Evolutionary conservation across 2,113 vertebrate genomes (phyloP).

Genomic region (Condylura cristata): DNA sequence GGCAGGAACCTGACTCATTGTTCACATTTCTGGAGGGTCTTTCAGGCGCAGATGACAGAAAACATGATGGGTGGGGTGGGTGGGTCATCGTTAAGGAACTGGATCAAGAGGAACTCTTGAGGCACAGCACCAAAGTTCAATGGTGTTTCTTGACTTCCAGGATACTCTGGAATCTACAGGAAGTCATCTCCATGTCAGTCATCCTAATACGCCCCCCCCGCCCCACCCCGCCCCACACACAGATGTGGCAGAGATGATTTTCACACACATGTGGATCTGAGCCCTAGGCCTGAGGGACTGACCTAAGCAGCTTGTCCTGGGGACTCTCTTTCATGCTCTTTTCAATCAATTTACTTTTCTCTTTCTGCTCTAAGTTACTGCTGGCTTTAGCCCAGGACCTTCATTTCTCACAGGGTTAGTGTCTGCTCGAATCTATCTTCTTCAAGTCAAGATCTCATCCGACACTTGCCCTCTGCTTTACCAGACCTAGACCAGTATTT

Average conservation of each 20-base stretch:
- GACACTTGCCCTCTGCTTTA: neutral
- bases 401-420: neutral
- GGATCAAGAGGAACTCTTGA: neutral
- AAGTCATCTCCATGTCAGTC: neutral
- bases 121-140: rapidly evolving
- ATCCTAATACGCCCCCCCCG: no score
- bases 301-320: neutral
- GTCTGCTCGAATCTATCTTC: neutral
- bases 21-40: neutral
- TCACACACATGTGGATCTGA: neutral
- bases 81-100: neutral
- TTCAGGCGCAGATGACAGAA: neutral
- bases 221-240: no score
- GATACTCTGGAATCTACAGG: neutral
- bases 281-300: neutral
- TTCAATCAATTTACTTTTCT: neutral
- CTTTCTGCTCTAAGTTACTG: rapidly evolving
- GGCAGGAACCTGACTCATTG: neutral
- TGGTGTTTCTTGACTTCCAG: neutral
- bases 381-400: neutral
- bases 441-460: neutral
- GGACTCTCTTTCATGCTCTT: neutral
- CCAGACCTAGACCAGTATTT: neutral
- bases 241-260: neutral
- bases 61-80: neutral